These are phyloP conservation scores for Venustaconcha ellipsiformis DNA, from an alignment of 1,140 invertebrate genomes.

Conservation along the genomic window DNA sequence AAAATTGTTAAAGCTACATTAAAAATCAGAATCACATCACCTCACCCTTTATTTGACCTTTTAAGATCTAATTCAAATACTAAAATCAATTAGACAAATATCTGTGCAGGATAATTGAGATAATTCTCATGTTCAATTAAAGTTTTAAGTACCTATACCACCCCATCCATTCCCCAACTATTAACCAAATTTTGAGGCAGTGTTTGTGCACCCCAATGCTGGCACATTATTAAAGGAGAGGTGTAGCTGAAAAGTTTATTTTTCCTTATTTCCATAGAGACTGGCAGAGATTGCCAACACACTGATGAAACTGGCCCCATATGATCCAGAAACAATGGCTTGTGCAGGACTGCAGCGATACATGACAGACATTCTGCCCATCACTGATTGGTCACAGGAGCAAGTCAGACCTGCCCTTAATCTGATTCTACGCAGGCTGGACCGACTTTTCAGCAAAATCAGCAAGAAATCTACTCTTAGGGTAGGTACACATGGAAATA, in stretches of 20 bases:
- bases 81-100: no score
- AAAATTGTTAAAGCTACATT: no score
- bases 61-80: no score
- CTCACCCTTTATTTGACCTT: no score
- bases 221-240: no score
- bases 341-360: constrained; percentile 84
- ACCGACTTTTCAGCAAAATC: constrained; percentile 98
- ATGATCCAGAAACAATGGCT: constrained; percentile 95
- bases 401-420: constrained; percentile 91
- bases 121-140: no score
- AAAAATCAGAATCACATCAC: no score
- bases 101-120: no score
- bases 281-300: constrained; percentile 97
- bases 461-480: constrained; percentile 85
- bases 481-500: constrained; percentile 34
- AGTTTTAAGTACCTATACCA: no score
- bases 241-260: neutral
- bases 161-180: no score
- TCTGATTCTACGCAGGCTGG: constrained; percentile 90
- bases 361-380: constrained; percentile 94
- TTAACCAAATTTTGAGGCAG: no score
- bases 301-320: constrained; percentile 96
- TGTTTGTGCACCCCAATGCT: no score
- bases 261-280: constrained; percentile 75
- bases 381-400: constrained; percentile 97